Percentiles rank a stretch among this genome's conserved stretches.
phyloP scores from a whole-genome alignment of 2,888 invertebrate genomes.

The Ormyrus thymus region DNA sequence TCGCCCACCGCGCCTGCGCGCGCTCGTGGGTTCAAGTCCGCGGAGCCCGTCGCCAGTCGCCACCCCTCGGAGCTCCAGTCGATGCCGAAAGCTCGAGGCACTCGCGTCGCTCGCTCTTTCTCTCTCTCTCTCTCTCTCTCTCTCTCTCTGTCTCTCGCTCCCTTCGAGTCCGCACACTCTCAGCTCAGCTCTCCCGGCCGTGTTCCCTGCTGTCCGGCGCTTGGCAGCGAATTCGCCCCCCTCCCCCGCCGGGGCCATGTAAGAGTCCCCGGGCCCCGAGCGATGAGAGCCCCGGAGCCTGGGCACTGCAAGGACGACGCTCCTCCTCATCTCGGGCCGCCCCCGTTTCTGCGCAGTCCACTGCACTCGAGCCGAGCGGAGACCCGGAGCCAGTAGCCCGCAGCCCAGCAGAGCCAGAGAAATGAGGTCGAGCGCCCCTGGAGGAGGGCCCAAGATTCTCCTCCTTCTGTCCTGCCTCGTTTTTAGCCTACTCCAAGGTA shows the following conservation, averaged over 20 bases:
- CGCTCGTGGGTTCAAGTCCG: neutral
- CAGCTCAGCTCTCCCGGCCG: too few species aligned
- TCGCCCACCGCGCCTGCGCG: neutral
- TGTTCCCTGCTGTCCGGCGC: too few species aligned
- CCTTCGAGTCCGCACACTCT: neutral
- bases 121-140: constrained; percentile 8
- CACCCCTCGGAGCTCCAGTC: constrained; percentile 53
- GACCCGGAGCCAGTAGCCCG: too few species aligned
- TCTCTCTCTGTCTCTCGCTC: neutral
- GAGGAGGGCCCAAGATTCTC: constrained; percentile 28
- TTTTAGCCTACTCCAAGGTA: constrained; percentile 60
- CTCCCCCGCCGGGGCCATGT: too few species aligned
- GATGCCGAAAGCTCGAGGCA: constrained; percentile 55
- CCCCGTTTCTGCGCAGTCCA: neutral
- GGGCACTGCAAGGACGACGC: too few species aligned
- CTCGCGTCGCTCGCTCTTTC: constrained; percentile 44
- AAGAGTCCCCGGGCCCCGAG: too few species aligned
- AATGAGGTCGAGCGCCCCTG: constrained; percentile 61
- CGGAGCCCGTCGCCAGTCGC: neutral
- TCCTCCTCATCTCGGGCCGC: neutral
- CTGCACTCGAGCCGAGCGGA: neutral
- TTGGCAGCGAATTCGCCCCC: too few species aligned
- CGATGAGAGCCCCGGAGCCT: too few species aligned
- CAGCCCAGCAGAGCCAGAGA: constrained; percentile 20
- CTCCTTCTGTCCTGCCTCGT: constrained; percentile 53